These are phyloP conservation scores for Tachypleus tridentatus DNA, from an alignment of 1,140 invertebrate genomes.

Conservation along the genomic window DNA sequence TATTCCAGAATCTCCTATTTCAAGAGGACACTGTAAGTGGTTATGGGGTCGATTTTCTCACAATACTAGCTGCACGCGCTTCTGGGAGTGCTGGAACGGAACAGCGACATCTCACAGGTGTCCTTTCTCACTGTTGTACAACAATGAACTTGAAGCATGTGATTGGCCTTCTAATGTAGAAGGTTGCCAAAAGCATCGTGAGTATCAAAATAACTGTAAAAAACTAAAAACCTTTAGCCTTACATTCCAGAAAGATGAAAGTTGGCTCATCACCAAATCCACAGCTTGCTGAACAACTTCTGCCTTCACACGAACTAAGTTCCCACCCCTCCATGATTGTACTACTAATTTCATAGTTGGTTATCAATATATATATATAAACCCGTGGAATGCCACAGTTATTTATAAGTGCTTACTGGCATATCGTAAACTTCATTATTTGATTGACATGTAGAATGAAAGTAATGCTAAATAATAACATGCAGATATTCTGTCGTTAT, in stretches of 20 bases:
- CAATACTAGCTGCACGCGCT: slow-evolving; percentile 79
- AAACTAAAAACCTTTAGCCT: neutral
- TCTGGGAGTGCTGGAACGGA: slow-evolving; percentile 91
- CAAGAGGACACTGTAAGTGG: slow-evolving; percentile 80
- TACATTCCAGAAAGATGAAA: too few relatives aligned
- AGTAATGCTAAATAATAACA: too few relatives aligned
- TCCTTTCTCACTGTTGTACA: slow-evolving; percentile 79
- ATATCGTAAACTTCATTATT: too few relatives aligned
- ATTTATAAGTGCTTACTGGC: too few relatives aligned
- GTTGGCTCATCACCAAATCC: too few relatives aligned
- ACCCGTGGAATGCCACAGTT: too few relatives aligned
- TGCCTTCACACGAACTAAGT: neutral
- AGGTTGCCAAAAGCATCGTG: slow-evolving; percentile 85
- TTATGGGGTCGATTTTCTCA: slow-evolving; percentile 85
- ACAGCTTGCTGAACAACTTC: too few relatives aligned
- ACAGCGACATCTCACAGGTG: slow-evolving; percentile 85
- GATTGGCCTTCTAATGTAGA: slow-evolving; percentile 88
- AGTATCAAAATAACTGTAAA: slow-evolving; percentile 35
- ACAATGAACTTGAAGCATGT: slow-evolving; percentile 75
- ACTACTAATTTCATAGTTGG: too few relatives aligned
- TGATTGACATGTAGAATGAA: too few relatives aligned
- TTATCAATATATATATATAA: too few relatives aligned
- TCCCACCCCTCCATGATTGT: too few relatives aligned
- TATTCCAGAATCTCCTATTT: slow-evolving; percentile 58
- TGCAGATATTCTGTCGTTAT: too few relatives aligned